These are phyloP conservation scores for Notolabrus celidotus DNA, from an alignment of 2,797 vertebrate genomes.

Conservation along the genomic window DNA sequence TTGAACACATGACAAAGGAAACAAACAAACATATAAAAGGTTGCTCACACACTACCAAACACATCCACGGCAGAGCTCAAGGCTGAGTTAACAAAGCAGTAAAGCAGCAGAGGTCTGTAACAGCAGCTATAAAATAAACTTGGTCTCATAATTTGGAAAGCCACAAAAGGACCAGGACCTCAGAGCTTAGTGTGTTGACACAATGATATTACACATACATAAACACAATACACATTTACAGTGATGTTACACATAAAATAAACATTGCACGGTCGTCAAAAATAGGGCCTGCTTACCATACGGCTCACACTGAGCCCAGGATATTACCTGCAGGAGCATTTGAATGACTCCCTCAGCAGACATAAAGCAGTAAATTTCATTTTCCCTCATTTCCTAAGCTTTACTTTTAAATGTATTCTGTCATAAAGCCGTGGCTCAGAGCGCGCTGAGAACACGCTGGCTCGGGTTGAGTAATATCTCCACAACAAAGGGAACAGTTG, in stretches of 20 bases:
- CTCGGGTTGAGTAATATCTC: slow-evolving; percentile 19
- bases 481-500: slow-evolving; percentile 17
- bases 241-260: slow-evolving; percentile 53
- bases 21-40: slow-evolving; percentile 10
- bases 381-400: slow-evolving; percentile 50
- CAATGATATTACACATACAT: slow-evolving; percentile 46
- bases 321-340: slow-evolving; percentile 54
- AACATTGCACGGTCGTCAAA: slow-evolving; percentile 31
- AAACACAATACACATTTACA: slow-evolving; percentile 51
- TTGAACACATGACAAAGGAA: background rate
- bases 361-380: slow-evolving; percentile 62
- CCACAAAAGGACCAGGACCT: slow-evolving; percentile 25
- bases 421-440: slow-evolving; percentile 37
- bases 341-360: slow-evolving; percentile 61
- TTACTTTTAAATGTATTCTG: slow-evolving; percentile 60
- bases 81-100: slow-evolving; percentile 10
- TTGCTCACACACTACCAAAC: slow-evolving; percentile 20
- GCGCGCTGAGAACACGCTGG: background rate
- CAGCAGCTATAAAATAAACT: slow-evolving; percentile 37
- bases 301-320: slow-evolving; percentile 22
- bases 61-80: slow-evolving; percentile 6
- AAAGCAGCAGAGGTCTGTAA: slow-evolving; percentile 37
- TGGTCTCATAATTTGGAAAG: slow-evolving; percentile 36
- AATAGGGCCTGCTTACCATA: slow-evolving; percentile 39
- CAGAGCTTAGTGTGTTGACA: slow-evolving; percentile 15